Percentiles rank a stretch among this genome's conserved stretches.
phyloP scores from a whole-genome alignment of 2,797 vertebrate genomes.

The Acipenser transmontanus region DNA sequence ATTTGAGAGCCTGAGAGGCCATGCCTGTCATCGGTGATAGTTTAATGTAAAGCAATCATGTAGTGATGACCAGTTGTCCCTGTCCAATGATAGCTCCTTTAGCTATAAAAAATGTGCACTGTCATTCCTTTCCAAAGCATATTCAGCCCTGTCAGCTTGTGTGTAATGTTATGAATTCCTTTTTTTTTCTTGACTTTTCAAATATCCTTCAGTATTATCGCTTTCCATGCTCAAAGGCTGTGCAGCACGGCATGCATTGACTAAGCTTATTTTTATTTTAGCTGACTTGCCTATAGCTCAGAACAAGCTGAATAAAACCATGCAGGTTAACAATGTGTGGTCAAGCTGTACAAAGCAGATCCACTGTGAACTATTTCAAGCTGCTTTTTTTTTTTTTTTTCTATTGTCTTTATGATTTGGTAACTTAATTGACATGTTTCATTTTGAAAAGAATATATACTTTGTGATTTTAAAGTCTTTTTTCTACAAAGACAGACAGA shows the following conservation, averaged over 20 bases:
- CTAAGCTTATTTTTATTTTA: background rate
- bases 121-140: background rate
- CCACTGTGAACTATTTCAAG: too few relatives aligned
- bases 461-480: too few relatives aligned
- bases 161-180: background rate
- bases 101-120: background rate
- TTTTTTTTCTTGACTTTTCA: background rate
- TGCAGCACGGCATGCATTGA: background rate
- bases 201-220: background rate
- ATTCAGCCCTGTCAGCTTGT: background rate
- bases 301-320: background rate
- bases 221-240: background rate
- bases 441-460: too few relatives aligned
- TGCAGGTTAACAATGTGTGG: background rate
- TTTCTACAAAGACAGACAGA: too few relatives aligned
- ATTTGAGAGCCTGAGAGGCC: conserved; percentile 53
- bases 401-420: too few relatives aligned
- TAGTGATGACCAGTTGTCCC: background rate
- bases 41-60: background rate
- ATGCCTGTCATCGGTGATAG: conserved; percentile 11
- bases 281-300: background rate
- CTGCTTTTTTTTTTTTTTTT: too few relatives aligned
- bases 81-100: background rate
- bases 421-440: too few relatives aligned
- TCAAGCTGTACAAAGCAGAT: too few relatives aligned